A percentile compares a stretch with the other conserved stretches of the same genome.
Conservation (phyloP, 2,113 vertebrate species). For the Ursus arctos region DNA sequence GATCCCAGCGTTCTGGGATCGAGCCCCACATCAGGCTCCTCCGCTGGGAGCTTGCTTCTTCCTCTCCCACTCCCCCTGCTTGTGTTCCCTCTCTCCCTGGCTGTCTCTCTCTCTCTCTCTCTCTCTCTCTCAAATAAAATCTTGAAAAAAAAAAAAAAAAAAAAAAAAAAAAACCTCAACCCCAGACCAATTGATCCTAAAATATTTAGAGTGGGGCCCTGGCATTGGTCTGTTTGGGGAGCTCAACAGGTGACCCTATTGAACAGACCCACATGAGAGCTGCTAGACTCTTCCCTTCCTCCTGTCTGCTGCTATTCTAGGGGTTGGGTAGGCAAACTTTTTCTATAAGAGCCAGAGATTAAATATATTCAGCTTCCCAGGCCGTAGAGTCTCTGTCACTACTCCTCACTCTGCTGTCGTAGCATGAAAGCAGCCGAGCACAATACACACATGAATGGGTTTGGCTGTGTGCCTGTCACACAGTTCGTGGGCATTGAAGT, state of each 20-base stretch:
- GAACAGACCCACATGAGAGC: not conserved
- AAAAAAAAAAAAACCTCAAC: not conserved
- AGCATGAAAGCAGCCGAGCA: not conserved
- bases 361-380: not conserved
- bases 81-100: too few relatives aligned
- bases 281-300: not conserved
- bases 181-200: not conserved
- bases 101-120: too few relatives aligned
- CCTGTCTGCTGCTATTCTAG: not conserved
- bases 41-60: too few relatives aligned
- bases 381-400: not conserved
- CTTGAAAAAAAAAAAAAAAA: too few relatives aligned
- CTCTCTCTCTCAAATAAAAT: too few relatives aligned
- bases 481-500: not conserved
- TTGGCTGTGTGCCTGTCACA: not conserved
- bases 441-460: not conserved
- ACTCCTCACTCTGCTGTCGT: not conserved
- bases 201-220: not conserved
- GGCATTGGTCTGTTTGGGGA: not conserved
- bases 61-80: too few relatives aligned
- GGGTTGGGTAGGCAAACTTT: too few relatives aligned
- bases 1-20: too few relatives aligned
- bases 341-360: not conserved
- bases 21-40: too few relatives aligned
- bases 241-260: not conserved